A percentile compares a stretch with the other conserved stretches of the same genome.
Evolutionary conservation across 2,888 invertebrate genomes (phyloP).

Genomic region (Lomographa bimaculata): DNA sequence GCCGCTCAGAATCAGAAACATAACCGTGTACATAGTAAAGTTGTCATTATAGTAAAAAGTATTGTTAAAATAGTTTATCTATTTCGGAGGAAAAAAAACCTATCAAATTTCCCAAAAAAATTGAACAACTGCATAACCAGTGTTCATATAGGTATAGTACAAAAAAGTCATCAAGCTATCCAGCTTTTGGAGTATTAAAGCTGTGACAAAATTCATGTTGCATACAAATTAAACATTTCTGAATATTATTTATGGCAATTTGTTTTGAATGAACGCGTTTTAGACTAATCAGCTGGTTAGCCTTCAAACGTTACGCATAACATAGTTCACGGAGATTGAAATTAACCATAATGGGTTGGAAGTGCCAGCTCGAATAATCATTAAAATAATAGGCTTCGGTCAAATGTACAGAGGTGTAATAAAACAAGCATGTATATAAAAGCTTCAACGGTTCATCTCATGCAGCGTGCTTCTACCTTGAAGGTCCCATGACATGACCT

Average conservation of each 20-base stretch:
- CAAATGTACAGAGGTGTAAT: slow-evolving; percentile 25
- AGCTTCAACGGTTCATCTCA: slow-evolving; percentile 18
- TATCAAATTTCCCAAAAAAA: too few species aligned
- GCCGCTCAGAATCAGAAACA: too few species aligned
- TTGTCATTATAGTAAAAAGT: too few species aligned
- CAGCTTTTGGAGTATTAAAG: too few species aligned
- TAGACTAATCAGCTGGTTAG: slow-evolving; percentile 49
- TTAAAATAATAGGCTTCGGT: slow-evolving; percentile 28
- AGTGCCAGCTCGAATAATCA: slow-evolving; percentile 20
- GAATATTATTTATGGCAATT: slow-evolving; percentile 22
- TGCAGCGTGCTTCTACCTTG: too few species aligned
- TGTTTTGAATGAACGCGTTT: slow-evolving; percentile 39
- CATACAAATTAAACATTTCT: slow-evolving; percentile 7
- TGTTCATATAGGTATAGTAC: too few species aligned
- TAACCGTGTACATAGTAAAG: too few species aligned
- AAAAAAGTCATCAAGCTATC: too few species aligned
- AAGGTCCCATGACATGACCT: slow-evolving; percentile 13
- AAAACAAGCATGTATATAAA: slow-evolving; percentile 16
- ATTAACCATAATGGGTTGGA: slow-evolving; percentile 30
- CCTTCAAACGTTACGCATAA: slow-evolving; percentile 41
- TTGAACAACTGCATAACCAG: too few species aligned
- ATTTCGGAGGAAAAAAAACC: too few species aligned
- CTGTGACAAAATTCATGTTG: slow-evolving; percentile 5
- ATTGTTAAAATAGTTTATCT: too few species aligned
- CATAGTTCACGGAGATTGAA: slow-evolving; percentile 30